These are phyloP conservation scores for Neoscelio sp. DNA, from an alignment of 2,888 invertebrate species.

Conservation along the genomic window DNA sequence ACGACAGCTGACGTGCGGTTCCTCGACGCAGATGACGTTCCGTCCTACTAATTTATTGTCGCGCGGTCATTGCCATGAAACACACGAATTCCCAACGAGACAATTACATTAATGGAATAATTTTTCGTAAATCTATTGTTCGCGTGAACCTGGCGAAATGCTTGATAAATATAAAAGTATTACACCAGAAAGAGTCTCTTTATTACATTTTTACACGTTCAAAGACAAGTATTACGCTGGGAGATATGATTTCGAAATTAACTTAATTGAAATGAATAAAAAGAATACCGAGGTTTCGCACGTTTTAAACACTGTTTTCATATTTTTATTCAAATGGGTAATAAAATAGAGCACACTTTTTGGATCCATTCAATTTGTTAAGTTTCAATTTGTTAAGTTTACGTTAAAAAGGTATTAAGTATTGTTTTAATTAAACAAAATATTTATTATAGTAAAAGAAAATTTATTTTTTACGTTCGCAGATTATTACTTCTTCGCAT, in stretches of 20 bases:
- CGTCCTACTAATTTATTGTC: slow-evolving; percentile 59
- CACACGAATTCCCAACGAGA: slow-evolving; percentile 62
- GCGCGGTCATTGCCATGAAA: slow-evolving; percentile 52
- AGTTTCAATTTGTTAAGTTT: too few species aligned
- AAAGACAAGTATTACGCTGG: slow-evolving; percentile 27
- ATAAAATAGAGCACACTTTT: too few species aligned
- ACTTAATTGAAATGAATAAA: slow-evolving; percentile 56
- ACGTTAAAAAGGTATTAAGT: too few species aligned
- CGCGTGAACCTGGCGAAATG: slow-evolving; percentile 60
- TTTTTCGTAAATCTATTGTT: slow-evolving; percentile 71
- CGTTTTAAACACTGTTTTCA: slow-evolving; percentile 2
- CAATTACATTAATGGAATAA: slow-evolving; percentile 81
- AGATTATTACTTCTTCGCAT: slow-evolving; percentile 12
- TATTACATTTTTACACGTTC: slow-evolving; percentile 56
- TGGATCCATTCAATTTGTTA: too few species aligned
- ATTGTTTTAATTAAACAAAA: too few species aligned
- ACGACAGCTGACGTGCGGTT: slow-evolving; percentile 66
- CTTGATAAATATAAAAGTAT: slow-evolving; percentile 42
- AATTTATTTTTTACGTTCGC: too few species aligned
- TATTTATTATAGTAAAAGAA: too few species aligned
- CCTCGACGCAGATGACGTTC: slow-evolving; percentile 61
- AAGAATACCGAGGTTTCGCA: slow-evolving; percentile 49
- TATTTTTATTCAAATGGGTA: slow-evolving; percentile 1
- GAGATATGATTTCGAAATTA: slow-evolving; percentile 55
- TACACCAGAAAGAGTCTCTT: slow-evolving; percentile 23